Conservation (phyloP, 2,888 invertebrate species). For the Acanthoscelides obtectus region DNA sequence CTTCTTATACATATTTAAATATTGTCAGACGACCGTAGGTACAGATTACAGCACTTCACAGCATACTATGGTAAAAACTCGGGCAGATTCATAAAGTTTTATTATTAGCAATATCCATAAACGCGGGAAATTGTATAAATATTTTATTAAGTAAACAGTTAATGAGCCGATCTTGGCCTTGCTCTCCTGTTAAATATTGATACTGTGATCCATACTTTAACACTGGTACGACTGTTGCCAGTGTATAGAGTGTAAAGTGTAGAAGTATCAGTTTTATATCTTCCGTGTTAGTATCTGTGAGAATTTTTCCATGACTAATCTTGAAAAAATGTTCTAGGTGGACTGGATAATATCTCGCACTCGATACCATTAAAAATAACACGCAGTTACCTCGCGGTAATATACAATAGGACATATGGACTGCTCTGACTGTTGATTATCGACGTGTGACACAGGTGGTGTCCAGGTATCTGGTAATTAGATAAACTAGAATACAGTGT, state of each 20-base stretch:
- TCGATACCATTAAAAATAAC: too few relatives aligned
- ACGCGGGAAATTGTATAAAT: conserved; percentile 5
- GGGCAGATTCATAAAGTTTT: conserved; percentile 1
- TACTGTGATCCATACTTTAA: neutral
- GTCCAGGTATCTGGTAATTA: too few relatives aligned
- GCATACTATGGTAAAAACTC: neutral
- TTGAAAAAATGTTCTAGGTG: neutral
- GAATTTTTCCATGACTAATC: neutral
- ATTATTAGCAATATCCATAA: conserved; percentile 8
- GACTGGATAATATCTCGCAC: too few relatives aligned
- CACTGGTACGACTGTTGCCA: neutral
- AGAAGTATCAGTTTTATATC: too few relatives aligned
- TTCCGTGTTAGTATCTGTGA: too few relatives aligned
- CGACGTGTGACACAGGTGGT: too few relatives aligned
- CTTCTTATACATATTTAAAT: neutral
- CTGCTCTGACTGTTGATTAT: too few relatives aligned
- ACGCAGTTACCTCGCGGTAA: too few relatives aligned
- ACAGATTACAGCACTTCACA: neutral
- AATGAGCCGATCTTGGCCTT: neutral
- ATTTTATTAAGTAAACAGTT: neutral
- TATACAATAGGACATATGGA: too few relatives aligned
- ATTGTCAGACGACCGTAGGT: neutral
- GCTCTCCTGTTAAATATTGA: neutral
- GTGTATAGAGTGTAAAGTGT: neutral
- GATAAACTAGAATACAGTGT: too few relatives aligned